phyloP scores from a whole-genome alignment of 2,113 vertebrate genomes.

The Callorhinus ursinus region DNA sequence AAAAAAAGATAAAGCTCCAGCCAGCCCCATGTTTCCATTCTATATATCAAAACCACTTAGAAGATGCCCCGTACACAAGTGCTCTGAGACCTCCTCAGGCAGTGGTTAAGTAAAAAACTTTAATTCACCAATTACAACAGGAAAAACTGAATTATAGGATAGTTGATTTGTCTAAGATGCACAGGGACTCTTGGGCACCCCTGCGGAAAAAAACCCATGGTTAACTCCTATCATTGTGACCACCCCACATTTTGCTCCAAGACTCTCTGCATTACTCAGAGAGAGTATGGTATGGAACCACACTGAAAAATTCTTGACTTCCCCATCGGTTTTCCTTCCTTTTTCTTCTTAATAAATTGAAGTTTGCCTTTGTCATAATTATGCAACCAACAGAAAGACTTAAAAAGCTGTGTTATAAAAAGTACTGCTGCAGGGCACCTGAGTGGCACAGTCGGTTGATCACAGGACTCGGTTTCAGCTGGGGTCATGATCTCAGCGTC shows the following conservation, averaged over 20 bases:
- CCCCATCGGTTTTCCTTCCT: background rate
- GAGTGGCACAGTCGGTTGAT: background rate
- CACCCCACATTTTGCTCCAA: background rate
- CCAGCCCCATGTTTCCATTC: background rate
- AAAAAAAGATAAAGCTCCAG: background rate
- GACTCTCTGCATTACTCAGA: background rate
- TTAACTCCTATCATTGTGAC: background rate
- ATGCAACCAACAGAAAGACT: background rate
- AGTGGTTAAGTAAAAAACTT: background rate
- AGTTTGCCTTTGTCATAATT: background rate
- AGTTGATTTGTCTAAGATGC: background rate
- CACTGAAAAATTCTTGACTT: background rate
- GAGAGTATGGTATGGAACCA: background rate
- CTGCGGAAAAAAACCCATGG: background rate
- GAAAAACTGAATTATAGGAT: background rate
- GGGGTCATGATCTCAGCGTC: too few relatives aligned
- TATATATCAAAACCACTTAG: background rate
- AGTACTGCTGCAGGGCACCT: background rate
- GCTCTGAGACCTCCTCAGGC: background rate
- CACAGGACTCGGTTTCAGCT: too few relatives aligned
- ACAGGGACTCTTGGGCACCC: background rate
- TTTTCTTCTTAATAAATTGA: slow-evolving; percentile 25
- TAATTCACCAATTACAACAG: background rate
- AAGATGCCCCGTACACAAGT: background rate
- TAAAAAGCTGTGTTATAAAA: background rate